Percentiles rank a stretch among this genome's conserved stretches.
Evolutionary conservation across 2,888 invertebrate species (phyloP).

Genomic region (Dione juno): DNA sequence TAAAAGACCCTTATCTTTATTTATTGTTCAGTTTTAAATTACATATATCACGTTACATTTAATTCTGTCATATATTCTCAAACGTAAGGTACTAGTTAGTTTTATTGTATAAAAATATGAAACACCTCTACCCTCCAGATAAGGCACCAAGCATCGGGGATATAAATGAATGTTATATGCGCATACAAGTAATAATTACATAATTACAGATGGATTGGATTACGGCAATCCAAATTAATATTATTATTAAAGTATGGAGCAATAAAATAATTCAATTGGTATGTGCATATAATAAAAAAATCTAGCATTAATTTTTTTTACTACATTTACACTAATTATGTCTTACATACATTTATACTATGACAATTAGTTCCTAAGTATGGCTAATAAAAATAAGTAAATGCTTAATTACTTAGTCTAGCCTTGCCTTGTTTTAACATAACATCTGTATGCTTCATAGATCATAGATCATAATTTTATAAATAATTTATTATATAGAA

Average conservation of each 20-base stretch:
- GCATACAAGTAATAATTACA: constrained; percentile 3
- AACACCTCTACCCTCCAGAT: constrained; percentile 21
- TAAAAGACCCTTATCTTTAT: not conserved
- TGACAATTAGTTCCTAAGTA: not conserved
- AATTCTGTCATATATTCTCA: constrained; percentile 4
- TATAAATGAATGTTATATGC: constrained; percentile 13
- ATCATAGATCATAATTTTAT: not conserved
- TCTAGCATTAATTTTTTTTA: not conserved
- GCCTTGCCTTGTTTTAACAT: not conserved
- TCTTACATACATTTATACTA: not conserved
- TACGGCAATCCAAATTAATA: too few species aligned
- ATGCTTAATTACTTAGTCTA: constrained; percentile 13
- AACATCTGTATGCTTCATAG: not conserved
- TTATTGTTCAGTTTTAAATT: not conserved
- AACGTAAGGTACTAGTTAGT: constrained; percentile 8
- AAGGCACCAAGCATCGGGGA: constrained; percentile 43
- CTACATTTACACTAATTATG: not conserved
- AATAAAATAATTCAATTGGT: not conserved
- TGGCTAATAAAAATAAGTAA: constrained; percentile 1
- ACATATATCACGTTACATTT: not conserved
- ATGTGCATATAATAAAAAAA: constrained; percentile 8
- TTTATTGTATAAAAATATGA: constrained; percentile 33
- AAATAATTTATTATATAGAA: constrained; percentile 11
- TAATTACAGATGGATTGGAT: too few species aligned
- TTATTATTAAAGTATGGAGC: too few species aligned